These are phyloP conservation scores for Enteromius trimaculatus DNA, from an alignment of 2,797 vertebrate species.

Conservation along the genomic window DNA sequence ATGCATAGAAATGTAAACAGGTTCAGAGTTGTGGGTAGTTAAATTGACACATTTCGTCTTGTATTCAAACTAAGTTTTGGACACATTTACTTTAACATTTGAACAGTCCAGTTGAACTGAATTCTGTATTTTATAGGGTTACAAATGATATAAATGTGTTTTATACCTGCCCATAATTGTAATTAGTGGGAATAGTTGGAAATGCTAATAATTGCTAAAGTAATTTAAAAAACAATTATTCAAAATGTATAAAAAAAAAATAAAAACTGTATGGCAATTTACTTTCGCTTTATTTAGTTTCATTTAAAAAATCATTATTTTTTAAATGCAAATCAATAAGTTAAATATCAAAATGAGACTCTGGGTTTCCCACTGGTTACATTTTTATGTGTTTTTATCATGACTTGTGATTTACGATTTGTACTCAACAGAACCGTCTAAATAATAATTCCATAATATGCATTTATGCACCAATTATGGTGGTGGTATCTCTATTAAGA, in stretches of 20 bases:
- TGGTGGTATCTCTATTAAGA: background rate
- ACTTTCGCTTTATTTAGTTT: background rate
- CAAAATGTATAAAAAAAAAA: background rate
- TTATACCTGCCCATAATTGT: background rate
- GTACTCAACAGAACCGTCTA: background rate
- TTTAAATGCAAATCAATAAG: background rate
- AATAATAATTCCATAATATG: background rate
- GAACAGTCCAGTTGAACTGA: background rate
- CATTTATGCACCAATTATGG: background rate
- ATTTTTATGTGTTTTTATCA: background rate
- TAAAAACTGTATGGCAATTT: background rate
- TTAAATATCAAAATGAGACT: background rate
- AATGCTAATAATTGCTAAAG: background rate
- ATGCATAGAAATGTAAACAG: background rate
- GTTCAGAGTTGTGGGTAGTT: background rate
- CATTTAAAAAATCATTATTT: background rate
- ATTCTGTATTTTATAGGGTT: background rate
- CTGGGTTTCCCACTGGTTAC: background rate
- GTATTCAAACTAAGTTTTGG: background rate
- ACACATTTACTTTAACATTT: background rate
- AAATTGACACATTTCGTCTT: background rate
- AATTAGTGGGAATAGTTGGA: background rate
- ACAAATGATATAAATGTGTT: background rate
- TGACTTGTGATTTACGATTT: background rate
- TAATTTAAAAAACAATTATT: background rate